These are phyloP conservation scores for Blera fallax DNA, from an alignment of 2,888 invertebrate species.

Conservation along the genomic window DNA sequence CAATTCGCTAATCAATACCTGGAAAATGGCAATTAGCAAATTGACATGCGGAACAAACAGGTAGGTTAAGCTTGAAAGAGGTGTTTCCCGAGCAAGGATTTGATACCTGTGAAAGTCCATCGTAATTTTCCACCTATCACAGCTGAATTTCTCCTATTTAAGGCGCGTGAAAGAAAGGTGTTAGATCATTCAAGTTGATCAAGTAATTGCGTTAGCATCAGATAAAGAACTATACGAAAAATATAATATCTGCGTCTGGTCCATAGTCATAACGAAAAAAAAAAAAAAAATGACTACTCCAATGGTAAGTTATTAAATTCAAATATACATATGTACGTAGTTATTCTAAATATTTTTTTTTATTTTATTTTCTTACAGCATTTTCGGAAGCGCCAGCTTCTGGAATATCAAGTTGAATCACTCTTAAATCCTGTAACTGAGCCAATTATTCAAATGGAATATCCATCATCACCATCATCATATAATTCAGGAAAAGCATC, in stretches of 20 bases:
- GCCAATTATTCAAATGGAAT: neutral
- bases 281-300: neutral
- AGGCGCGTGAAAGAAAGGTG: neutral
- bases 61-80: too few relatives aligned
- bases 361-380: neutral
- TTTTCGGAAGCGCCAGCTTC: constrained; percentile 32
- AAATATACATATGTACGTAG: neutral
- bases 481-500: constrained; percentile 15
- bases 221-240: neutral
- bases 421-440: neutral
- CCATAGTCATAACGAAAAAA: neutral
- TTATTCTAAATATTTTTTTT: too few relatives aligned
- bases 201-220: neutral
- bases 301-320: constrained; percentile 6
- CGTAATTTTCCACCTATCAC: too few relatives aligned
- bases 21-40: too few relatives aligned
- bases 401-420: neutral
- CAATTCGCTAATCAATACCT: too few relatives aligned
- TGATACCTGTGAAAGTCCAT: too few relatives aligned
- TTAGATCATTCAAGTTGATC: neutral
- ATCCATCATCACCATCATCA: constrained; percentile 22
- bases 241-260: too few relatives aligned
- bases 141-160: neutral
- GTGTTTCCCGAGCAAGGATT: too few relatives aligned
- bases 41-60: too few relatives aligned